Evolutionary conservation across 2,888 invertebrate genomes (phyloP), one percentile per base, ranked within the genome.

Genomic region (Glomeris marginata): DNA sequence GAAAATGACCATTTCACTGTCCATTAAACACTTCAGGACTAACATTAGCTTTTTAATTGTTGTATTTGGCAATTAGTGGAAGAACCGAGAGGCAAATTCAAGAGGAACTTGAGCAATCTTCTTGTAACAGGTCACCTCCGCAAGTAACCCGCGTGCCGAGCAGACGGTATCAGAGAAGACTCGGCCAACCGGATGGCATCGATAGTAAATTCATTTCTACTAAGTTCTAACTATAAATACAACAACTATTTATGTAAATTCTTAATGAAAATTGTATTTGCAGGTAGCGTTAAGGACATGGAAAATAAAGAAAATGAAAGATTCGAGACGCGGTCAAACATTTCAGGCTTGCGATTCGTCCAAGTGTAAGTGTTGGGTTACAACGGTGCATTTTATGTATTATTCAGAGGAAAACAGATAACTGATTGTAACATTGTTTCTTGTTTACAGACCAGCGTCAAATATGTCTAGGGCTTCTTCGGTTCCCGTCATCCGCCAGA

Each of bases 71-170:
- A 55, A 67, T 56, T 58, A 79, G 81, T 63, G 79, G 78, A 33
- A 71, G 81, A 56, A 77, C 77, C 6, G 75, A 75, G 61, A 74
- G 75, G 57, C 68, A 70, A 55, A 62, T 51, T 48, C 36, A 53
- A 38, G 22, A 52, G 16, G 42, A 47, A 34, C 21, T 34, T 5
- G 63, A 69, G 50, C 64, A 66, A 41, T 64, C 67, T 13, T 64
- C 67, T 38, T 65, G 71, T 52, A 62, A 71, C 47, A 64, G 72
- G 53, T 77, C 79, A 46, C 81, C 81, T 52, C 82, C 84, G 41
- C 72, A 77, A 53, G 84, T 85, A 68, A 80, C 80, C 49, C 73
- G 85, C 57, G 80, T 81, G 11, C 84, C 84, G 41, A 84, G 84
- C 58, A 74, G 83, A 52, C 74, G 84, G 55, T 81, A 79, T 62